A percentile compares a stretch with the other conserved stretches of the same genome.
phyloP scores from a whole-genome alignment of 2,797 vertebrate species.

The Gila robusta region DNA sequence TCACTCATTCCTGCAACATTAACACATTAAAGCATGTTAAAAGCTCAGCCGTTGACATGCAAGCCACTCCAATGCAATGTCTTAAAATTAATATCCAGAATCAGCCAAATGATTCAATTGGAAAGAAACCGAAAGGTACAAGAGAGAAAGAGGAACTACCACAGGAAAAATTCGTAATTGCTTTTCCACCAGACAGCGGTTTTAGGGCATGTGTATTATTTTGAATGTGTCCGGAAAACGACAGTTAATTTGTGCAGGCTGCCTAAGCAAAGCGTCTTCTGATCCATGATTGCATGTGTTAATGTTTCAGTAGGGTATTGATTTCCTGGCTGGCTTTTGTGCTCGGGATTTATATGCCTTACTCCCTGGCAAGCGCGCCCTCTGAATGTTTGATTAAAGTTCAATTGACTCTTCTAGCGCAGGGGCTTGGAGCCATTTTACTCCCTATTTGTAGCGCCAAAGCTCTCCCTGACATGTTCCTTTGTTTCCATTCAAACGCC shows the following conservation, averaged over 20 bases:
- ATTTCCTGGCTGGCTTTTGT: slow-evolving; percentile 91
- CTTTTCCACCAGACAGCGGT: slow-evolving; percentile 64
- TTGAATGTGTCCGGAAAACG: slow-evolving; percentile 77
- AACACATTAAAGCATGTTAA: slow-evolving; percentile 79
- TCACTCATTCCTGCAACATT: slow-evolving; percentile 58
- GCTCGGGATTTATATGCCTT: slow-evolving; percentile 83
- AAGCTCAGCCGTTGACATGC: slow-evolving; percentile 61
- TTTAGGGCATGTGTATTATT: slow-evolving; percentile 74
- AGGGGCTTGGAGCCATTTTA: slow-evolving; percentile 82
- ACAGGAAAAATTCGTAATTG: slow-evolving; percentile 67
- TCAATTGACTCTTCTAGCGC: slow-evolving; percentile 88
- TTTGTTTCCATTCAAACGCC: slow-evolving; percentile 89
- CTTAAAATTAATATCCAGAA: slow-evolving; percentile 58
- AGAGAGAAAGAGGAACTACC: slow-evolving; percentile 16
- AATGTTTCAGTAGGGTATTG: slow-evolving; percentile 96
- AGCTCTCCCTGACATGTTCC: slow-evolving; percentile 83
- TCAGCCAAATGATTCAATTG: slow-evolving; percentile 55
- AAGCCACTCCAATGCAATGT: slow-evolving; percentile 58
- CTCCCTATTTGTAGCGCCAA: slow-evolving; percentile 84
- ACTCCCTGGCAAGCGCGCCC: slow-evolving; percentile 78
- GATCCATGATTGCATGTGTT: slow-evolving; percentile 90
- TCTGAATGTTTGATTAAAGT: slow-evolving; percentile 96
- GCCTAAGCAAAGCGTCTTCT: slow-evolving; percentile 86
- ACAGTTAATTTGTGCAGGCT: slow-evolving; percentile 86
- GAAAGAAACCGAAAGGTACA: slow-evolving; percentile 49